Conservation (phyloP, 2,113 vertebrate genomes). For the Podarcis cretensis region DNA sequence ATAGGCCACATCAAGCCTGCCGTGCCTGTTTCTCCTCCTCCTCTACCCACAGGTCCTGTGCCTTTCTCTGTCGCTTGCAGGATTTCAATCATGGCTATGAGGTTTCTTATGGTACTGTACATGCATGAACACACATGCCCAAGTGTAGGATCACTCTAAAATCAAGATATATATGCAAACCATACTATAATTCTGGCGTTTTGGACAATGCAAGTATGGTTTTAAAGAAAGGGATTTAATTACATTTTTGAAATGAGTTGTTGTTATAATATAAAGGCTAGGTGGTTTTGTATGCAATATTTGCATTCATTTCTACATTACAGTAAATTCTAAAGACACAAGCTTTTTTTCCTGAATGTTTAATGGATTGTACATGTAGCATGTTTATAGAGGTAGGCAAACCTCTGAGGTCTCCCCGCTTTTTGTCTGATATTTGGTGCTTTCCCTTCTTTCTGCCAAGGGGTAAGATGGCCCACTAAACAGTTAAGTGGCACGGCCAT, state of each 20-base stretch:
- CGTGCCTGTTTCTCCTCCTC: not conserved
- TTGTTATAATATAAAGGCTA: not conserved
- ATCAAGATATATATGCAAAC: too few species aligned
- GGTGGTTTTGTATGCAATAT: not conserved
- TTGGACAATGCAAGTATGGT: not conserved
- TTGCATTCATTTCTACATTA: not conserved
- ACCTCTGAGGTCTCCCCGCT: not conserved
- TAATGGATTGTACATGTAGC: not conserved
- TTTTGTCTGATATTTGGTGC: not conserved
- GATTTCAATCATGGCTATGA: not conserved
- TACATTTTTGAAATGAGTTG: not conserved
- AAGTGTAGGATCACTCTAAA: not conserved
- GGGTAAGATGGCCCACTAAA: not conserved
- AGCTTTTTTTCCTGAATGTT: not conserved
- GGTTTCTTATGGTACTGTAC: not conserved
- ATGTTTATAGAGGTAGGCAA: not conserved
- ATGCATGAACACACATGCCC: not conserved
- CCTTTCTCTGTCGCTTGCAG: not conserved
- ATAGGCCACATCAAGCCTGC: not conserved
- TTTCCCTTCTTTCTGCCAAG: not conserved
- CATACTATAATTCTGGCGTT: not conserved
- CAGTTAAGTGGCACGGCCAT: not conserved
- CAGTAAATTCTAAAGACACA: not conserved
- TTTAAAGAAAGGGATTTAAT: not conserved
- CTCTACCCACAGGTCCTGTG: not conserved